Evolutionary conservation across 2,797 vertebrate species (phyloP), one percentile per base, ranked within the genome.

Genomic region (Gambusia yucatana): DNA sequence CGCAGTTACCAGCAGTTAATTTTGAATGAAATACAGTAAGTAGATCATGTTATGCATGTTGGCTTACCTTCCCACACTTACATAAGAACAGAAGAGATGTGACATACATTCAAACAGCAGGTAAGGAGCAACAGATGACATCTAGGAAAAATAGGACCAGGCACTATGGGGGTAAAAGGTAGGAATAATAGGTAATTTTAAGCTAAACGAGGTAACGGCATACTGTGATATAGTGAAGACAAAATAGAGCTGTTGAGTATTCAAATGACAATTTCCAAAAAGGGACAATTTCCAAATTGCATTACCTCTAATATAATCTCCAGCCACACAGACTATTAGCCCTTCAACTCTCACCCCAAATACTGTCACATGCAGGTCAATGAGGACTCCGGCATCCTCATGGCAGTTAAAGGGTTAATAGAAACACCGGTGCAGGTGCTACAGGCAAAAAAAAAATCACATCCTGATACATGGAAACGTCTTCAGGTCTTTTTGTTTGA

Each of bases 221-320:
- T 13, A 39, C 39, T 14, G 13, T 71, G 43, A 71, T 36, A n/a
- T 7, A 44, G 41, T 71, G 46, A 73, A 52, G 44, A 20, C 48
- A 28, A 16, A 72, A 72, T 13, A 59, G 75, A 84, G 43, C 75
- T 69, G 41, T 82, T 33, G 2, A 67, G 52, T 57, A 55, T 81
- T 84, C 83, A 67, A 72, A 80, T 48, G 55, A 86, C 86, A 85
- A 93, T 91, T 89, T 90, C 63, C 0, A 84, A 82, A 6, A n/a
- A 57, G 16, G 76, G 46, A 77, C 30, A 33, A 33, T 33, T 33
- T 33, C 30, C 30, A 33, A 33, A 33, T 33, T 48, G 48, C 87
- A 89, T 88, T 88, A 87, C 57, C 86, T 79, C 39, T 76, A 76
- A 89, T 78, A 81, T 77, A 84, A 77, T 77, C 81, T 72, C 78